phyloP scores from a whole-genome alignment of 2,113 vertebrate species.

The Rhynchomys soricoides region DNA sequence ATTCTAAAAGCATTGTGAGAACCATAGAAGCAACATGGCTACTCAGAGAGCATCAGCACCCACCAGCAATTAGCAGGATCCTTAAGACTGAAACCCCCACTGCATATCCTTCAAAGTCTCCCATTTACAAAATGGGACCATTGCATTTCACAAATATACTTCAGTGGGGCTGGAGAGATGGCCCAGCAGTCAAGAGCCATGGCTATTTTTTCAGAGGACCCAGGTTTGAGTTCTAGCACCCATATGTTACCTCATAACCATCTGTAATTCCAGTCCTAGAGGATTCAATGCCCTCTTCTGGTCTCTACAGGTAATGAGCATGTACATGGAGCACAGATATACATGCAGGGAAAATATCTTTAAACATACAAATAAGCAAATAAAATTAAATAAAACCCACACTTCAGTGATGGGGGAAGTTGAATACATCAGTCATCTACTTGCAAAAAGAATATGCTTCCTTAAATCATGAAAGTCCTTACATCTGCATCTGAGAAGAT shows the following conservation, averaged over 20 bases:
- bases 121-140: slow-evolving; percentile 31
- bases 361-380: neutral
- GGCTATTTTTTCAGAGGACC: neutral
- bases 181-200: neutral
- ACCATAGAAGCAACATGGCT: neutral
- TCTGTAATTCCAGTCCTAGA: neutral
- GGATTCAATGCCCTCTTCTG: neutral
- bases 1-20: slow-evolving; percentile 4
- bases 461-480: slow-evolving; percentile 48
- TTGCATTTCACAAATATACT: neutral
- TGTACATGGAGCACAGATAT: neutral
- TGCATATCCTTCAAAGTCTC: neutral
- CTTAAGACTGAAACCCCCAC: neutral
- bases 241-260: neutral
- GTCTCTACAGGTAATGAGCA: neutral
- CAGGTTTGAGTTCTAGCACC: neutral
- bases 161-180: neutral
- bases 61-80: neutral
- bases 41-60: neutral
- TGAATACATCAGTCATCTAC: neutral
- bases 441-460: slow-evolving; percentile 36
- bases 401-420: neutral
- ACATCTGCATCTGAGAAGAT: neutral
- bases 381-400: neutral
- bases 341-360: neutral